Conservation (phyloP, 1,140 invertebrate species). For the Drosophila orena region DNA sequence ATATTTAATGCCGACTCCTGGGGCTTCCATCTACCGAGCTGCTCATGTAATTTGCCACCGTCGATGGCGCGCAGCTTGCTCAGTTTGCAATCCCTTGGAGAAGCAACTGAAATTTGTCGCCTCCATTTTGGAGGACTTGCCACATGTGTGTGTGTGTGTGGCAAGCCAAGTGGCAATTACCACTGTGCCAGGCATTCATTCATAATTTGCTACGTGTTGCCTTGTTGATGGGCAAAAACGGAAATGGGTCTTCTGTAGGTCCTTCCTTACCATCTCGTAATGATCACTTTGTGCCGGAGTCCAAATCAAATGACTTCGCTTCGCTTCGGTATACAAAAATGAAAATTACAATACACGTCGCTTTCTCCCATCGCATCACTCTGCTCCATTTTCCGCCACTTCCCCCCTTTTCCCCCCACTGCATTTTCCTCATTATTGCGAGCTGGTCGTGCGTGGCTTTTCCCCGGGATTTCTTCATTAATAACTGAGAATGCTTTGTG, state of each 20-base stretch:
- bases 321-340: slow-evolving; percentile 34
- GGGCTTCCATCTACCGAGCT: background rate
- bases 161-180: slow-evolving; percentile 67
- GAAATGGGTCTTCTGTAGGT: background rate
- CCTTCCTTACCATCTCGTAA: slow-evolving; percentile 38
- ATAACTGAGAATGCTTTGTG: slow-evolving; percentile 68
- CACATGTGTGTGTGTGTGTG: slow-evolving; percentile 47
- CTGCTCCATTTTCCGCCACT: background rate
- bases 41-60: slow-evolving; percentile 6
- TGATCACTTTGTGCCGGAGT: slow-evolving; percentile 35
- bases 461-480: slow-evolving; percentile 55
- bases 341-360: slow-evolving; percentile 76
- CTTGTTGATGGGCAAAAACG: slow-evolving; percentile 2
- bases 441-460: slow-evolving; percentile 49
- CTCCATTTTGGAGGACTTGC: slow-evolving; percentile 3
- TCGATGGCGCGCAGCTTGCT: slow-evolving; percentile 10
- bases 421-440: slow-evolving; percentile 38
- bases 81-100: slow-evolving; percentile 30
- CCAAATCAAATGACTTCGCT: slow-evolving; percentile 69
- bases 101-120: slow-evolving; percentile 24
- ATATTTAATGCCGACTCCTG: slow-evolving; percentile 2
- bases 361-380: slow-evolving; percentile 18
- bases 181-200: slow-evolving; percentile 53
- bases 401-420: slow-evolving; percentile 1
- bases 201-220: slow-evolving; percentile 81